Evolutionary conservation across 2,797 vertebrate species (phyloP), one percentile per base, ranked within the genome.

Genomic region (Microctenopoma lineatum): DNA sequence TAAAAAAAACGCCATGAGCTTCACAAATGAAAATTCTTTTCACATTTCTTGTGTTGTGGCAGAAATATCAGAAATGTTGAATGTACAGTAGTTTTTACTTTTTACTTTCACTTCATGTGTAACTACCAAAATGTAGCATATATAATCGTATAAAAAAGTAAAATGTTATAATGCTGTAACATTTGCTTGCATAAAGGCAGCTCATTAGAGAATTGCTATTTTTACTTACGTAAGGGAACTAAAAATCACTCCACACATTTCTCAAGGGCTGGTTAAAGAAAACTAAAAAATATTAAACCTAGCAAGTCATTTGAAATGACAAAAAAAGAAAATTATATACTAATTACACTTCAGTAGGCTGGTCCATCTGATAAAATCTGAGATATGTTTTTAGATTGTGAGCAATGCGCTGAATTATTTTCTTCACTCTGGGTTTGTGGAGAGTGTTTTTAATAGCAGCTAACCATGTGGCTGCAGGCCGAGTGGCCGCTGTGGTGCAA

Each of bases 371-470:
- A 62, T 81, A 78, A 78, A 83, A 73, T 80, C 27, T 69, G 48
- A 88, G 71, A 83, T 79, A 89, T 86, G 80, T 75, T 71, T 87
- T 88, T 78, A 77, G 73, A 77, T 68, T 71, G 63, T 85, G 70
- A 83, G 78, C 72, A 80, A 89, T 38, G 69, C 70, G 66, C 84
- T 42, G 65, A 85, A 83, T 79, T 80, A 73, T 88, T 80, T 84
- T 75, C 80, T 70, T 85, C 51, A 81, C 81, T 82, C 76, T n/a
- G 68, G 80, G 57, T 80, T 87, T 88, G 84, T 56, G 80, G 78
- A 72, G 74, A 87, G 81, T 70, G 80, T 87, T 88, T 87, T 88
- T 86, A 89, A 86, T 85, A 87, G 81, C 77, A 86, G 80, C 83
- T 79, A 74, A 77, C 73, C 61, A 53, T 88, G 87, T 70, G 84